Evolutionary conservation across 2,888 invertebrate genomes (phyloP), one percentile per base, ranked within the genome.

Genomic region (Brenthis hecate): DNA sequence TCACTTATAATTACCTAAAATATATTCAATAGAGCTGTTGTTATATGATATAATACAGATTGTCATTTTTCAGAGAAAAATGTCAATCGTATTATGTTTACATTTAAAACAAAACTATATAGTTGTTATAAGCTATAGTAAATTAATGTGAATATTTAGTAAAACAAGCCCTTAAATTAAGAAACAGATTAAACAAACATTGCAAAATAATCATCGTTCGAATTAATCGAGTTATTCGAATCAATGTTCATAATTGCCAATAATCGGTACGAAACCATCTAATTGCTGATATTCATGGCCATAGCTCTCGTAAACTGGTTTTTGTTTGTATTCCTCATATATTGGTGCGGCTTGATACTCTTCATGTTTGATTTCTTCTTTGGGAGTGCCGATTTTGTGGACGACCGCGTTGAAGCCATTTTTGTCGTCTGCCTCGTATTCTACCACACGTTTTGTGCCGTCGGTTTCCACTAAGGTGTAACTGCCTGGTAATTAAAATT

Each of bases 371-470:
- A 43, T 43, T 43, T 43, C 36, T 43, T 87, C 85, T 54, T 76
- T 77, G 6, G 87, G 91, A 0, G 83, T 85, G 13, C 94, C 94
- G 57, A 94, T 93, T 75, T 88, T 93, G 84, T 94, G 94, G 0
- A 94, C 94, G 43, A 94, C 89, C 0, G 94, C 94, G 79, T 94
- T 94, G 85, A 94, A 94, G 0, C 94, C 94, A 81, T 94, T 93
- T 72, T 94, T 94, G 78, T 94, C 94, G 78, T 94, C 94, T 0
- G 94, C 94, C 72, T 93, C 93, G 85, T 94, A 94, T 81, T 94
- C 94, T 43, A 94, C 94, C 50, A 94, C 85, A 75, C 94, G 89
- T 79, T 94, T 94, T 0, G 94, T 94, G 16, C 94, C 94, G 80
- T 94, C 94, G 0, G 93, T 93, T 75, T 94, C 94, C 5, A 94